A percentile compares a stretch with the other conserved stretches of the same genome.
Evolutionary conservation across 1,140 invertebrate species (phyloP).

Genomic region (Sesamia nonagrioides): DNA sequence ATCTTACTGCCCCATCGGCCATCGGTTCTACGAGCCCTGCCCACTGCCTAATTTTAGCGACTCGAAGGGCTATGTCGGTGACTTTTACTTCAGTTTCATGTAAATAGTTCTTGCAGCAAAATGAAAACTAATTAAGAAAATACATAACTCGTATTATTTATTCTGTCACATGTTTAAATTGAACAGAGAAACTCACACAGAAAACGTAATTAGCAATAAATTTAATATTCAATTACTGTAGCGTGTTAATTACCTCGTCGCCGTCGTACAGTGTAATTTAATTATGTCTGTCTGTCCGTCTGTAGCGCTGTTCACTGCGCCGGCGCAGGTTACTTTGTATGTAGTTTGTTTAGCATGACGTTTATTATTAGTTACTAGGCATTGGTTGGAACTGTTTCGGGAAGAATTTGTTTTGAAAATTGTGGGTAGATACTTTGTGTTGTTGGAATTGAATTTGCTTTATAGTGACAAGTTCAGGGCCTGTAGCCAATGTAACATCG

Average conservation of each 20-base stretch:
- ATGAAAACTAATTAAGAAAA: conserved; percentile 1
- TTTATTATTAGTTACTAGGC: not conserved
- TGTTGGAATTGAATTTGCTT: not conserved
- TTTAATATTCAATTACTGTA: conserved; percentile 76
- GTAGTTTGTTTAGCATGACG: not conserved
- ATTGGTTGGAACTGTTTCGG: not conserved
- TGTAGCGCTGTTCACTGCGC: conserved; percentile 4
- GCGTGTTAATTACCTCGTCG: conserved; percentile 68
- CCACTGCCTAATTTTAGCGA: too few relatives aligned
- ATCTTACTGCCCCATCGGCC: too few relatives aligned
- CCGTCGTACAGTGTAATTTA: conserved; percentile 56
- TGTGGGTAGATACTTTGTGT: not conserved
- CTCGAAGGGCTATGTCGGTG: too few relatives aligned
- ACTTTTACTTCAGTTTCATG: not conserved
- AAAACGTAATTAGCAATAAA: conserved; percentile 73
- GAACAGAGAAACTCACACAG: conserved; percentile 34
- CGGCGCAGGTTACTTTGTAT: conserved; percentile 9
- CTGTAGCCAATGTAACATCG: too few relatives aligned
- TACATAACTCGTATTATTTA: conserved; percentile 6
- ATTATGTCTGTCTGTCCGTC: conserved; percentile 34
- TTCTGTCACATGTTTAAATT: not conserved
- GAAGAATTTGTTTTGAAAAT: not conserved
- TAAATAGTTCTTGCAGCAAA: not conserved
- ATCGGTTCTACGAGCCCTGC: too few relatives aligned
- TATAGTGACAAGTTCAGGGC: not conserved